Conservation (phyloP, 2,113 vertebrate species). For the Pollimyrus isidori region DNA sequence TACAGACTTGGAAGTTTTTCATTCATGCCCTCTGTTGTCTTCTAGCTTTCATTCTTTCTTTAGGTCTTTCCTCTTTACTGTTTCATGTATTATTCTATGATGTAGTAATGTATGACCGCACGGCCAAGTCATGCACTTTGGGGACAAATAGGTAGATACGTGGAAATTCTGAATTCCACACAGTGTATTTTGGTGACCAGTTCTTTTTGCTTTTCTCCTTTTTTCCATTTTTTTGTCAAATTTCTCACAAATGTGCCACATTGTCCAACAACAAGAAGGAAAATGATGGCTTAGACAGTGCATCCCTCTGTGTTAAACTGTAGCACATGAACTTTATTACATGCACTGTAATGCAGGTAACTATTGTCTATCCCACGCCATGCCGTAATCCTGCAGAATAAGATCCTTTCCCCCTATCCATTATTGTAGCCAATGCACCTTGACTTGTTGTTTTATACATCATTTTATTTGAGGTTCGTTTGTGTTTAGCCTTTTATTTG, state of each 20-base stretch:
- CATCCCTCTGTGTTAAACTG: background rate
- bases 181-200: too few species aligned
- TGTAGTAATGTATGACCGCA: background rate
- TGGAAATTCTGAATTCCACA: background rate
- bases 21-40: background rate
- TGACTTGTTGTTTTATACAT: background rate
- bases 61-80: background rate
- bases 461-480: background rate
- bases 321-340: background rate
- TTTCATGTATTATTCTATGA: background rate
- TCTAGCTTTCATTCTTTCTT: background rate
- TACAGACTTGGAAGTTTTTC: background rate
- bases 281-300: background rate
- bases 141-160: background rate
- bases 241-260: background rate
- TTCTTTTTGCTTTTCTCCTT: too few species aligned
- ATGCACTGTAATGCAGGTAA: background rate
- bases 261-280: background rate
- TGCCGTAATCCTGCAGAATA: background rate
- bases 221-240: background rate
- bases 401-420: background rate
- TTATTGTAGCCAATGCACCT: background rate
- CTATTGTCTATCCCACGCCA: background rate
- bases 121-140: background rate
- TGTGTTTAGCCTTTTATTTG: background rate